These are phyloP conservation scores for Nomada fabriciana DNA, from an alignment of 2,888 invertebrate genomes.

Conservation along the genomic window DNA sequence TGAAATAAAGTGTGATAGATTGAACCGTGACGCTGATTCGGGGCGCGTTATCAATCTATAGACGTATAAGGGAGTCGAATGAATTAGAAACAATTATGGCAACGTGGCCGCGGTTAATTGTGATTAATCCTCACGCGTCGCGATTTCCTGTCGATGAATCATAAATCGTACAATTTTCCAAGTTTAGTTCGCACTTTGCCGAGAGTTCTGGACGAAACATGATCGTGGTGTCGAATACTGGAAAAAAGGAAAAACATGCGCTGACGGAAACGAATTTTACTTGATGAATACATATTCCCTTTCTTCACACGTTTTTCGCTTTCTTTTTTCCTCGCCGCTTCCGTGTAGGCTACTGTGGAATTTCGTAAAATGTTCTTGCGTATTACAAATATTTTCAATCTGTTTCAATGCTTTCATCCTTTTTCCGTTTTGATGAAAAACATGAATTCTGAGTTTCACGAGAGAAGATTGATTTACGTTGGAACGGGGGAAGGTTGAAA, in stretches of 20 bases:
- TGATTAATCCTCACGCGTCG: constrained; percentile 48
- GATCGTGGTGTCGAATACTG: not conserved
- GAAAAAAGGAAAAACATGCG: not conserved
- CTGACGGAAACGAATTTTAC: not conserved
- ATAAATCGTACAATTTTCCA: constrained; percentile 54
- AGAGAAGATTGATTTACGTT: constrained; percentile 37
- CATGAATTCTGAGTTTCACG: not conserved
- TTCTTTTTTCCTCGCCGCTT: not conserved
- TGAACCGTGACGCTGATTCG: not conserved
- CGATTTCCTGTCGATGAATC: constrained; percentile 58
- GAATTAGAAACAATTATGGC: constrained; percentile 44
- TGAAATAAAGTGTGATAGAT: not conserved
- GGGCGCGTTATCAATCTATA: constrained; percentile 23
- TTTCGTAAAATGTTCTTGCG: not conserved
- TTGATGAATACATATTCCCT: constrained; percentile 10
- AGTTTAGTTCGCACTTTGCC: constrained; percentile 10
- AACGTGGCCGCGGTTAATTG: constrained; percentile 48
- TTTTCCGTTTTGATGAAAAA: no score
- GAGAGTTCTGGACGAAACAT: not conserved
- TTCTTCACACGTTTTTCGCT: not conserved
- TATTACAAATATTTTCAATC: no score
- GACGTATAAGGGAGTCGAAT: constrained; percentile 32
- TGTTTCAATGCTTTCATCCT: no score
- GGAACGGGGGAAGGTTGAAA: constrained; percentile 42
- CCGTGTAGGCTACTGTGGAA: not conserved